Percentiles rank a stretch among this genome's conserved stretches.
Evolutionary conservation across 2,888 invertebrate species (phyloP).

Genomic region (Drosophila multiciliata): DNA sequence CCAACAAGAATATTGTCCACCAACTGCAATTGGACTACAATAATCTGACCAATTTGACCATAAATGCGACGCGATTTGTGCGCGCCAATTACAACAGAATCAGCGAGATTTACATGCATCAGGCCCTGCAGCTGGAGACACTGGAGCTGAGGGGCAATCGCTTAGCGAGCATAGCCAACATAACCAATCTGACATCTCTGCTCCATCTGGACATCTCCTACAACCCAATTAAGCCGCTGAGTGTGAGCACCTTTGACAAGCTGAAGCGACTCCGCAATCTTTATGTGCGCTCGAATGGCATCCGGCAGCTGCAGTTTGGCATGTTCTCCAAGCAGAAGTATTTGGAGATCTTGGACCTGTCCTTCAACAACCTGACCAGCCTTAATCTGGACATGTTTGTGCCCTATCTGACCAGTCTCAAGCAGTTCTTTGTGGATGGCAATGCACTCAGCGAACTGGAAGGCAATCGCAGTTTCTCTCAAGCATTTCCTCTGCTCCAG

Average conservation of each 20-base stretch:
- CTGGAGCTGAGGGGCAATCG: slow-evolving; percentile 78
- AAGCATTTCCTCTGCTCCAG: slow-evolving; percentile 79
- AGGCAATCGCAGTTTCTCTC: slow-evolving; percentile 79
- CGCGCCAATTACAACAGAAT: slow-evolving; percentile 83
- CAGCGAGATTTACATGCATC: slow-evolving; percentile 66
- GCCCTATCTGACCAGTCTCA: slow-evolving; percentile 81
- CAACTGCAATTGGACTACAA: slow-evolving; percentile 82
- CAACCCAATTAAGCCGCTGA: slow-evolving; percentile 82
- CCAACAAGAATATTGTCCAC: slow-evolving; percentile 76
- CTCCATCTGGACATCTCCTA: slow-evolving; percentile 81
- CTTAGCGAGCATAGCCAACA: slow-evolving; percentile 76
- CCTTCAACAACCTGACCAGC: slow-evolving; percentile 86
- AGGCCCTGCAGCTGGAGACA: slow-evolving; percentile 76
- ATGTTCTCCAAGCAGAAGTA: slow-evolving; percentile 84
- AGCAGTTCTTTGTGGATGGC: slow-evolving; percentile 82
- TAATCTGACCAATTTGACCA: slow-evolving; percentile 71
- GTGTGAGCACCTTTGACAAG: slow-evolving; percentile 82
- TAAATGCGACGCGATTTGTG: slow-evolving; percentile 81
- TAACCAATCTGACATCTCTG: slow-evolving; percentile 78
- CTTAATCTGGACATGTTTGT: slow-evolving; percentile 84
- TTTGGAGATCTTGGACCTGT: slow-evolving; percentile 85
- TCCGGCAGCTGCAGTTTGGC: slow-evolving; percentile 80
- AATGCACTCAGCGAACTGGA: slow-evolving; percentile 82
- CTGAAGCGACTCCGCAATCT: slow-evolving; percentile 80
- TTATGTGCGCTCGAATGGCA: slow-evolving; percentile 75